These are phyloP conservation scores for Pharmacophagus antenor DNA, from an alignment of 2,888 invertebrate species.

Conservation along the genomic window DNA sequence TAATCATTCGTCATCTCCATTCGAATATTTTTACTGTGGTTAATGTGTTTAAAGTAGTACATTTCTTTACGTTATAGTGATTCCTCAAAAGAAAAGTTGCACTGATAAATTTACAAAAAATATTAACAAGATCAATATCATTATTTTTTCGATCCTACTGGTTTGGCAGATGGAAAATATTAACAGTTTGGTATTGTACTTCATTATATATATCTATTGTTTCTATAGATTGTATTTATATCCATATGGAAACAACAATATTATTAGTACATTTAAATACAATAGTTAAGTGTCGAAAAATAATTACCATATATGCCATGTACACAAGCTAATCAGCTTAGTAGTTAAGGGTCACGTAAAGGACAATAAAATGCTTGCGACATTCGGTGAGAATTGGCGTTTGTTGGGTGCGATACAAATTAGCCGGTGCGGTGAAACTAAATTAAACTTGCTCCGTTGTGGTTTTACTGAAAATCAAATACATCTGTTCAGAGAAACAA, in stretches of 20 bases:
- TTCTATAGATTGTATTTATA: too few species aligned
- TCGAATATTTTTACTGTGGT: slow-evolving; percentile 3
- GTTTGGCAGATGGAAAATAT: too few species aligned
- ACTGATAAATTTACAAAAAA: too few species aligned
- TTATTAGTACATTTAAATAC: too few species aligned
- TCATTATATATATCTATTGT: too few species aligned
- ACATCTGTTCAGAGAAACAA: slow-evolving; percentile 22
- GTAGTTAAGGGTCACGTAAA: slow-evolving; percentile 9
- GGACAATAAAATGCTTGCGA: slow-evolving; percentile 30
- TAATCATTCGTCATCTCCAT: slow-evolving; percentile 20
- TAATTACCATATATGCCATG: too few species aligned
- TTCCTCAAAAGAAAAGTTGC: too few species aligned
- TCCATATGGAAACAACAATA: too few species aligned
- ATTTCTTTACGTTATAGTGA: too few species aligned
- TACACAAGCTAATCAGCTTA: background rate
- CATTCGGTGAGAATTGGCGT: slow-evolving; percentile 15
- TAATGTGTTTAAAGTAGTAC: background rate
- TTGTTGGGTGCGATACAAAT: slow-evolving; percentile 84
- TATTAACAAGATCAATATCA: too few species aligned
- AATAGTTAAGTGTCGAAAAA: background rate
- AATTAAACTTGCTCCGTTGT: slow-evolving; percentile 85
- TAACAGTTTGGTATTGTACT: too few species aligned
- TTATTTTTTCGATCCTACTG: too few species aligned
- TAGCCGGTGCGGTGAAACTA: slow-evolving; percentile 85
- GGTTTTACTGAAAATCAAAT: slow-evolving; percentile 27